Conservation (phyloP, 2,888 invertebrate genomes). For the Leucophora obtusa region DNA sequence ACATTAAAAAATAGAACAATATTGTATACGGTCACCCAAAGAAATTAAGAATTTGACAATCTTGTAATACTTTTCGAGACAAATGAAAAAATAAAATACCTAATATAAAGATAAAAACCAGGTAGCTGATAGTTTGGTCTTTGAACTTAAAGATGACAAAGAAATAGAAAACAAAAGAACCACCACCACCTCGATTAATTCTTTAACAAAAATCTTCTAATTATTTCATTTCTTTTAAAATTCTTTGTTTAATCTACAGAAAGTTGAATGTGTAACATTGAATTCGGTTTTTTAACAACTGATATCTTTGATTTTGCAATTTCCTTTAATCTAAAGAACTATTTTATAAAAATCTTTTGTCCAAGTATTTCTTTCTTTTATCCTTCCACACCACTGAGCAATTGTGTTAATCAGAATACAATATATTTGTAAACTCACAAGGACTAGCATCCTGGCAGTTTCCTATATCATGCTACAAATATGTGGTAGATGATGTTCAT, state of each 20-base stretch:
- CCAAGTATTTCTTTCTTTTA: conserved; percentile 10
- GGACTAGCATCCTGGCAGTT: not conserved
- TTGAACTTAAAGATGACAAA: conserved; percentile 19
- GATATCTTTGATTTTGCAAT: conserved; percentile 47
- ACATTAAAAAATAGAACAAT: conserved; percentile 41
- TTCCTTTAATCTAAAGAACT: not conserved
- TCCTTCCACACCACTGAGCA: conserved; percentile 45
- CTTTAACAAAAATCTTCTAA: conserved; percentile 12
- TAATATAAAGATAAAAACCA: conserved; percentile 32
- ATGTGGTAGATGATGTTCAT: conserved; percentile 41
- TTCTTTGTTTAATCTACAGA: conserved; percentile 22
- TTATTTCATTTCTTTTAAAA: conserved; percentile 10
- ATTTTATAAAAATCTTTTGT: conserved; percentile 17
- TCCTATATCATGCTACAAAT: not conserved
- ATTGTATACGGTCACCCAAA: conserved; percentile 9
- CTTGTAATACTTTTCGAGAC: conserved; percentile 31
- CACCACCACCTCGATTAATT: conserved; percentile 15
- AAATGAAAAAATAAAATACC: conserved; percentile 5
- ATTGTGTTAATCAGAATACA: conserved; percentile 26
- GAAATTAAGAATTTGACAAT: conserved; percentile 55
- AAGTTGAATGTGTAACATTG: not conserved
- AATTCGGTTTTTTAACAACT: conserved; percentile 38
- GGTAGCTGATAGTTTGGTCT: conserved; percentile 40
- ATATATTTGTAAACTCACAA: not conserved
- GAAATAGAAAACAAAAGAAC: not conserved